Conservation (phyloP, 2,797 vertebrate species). For the Bradypodion pumilum region DNA sequence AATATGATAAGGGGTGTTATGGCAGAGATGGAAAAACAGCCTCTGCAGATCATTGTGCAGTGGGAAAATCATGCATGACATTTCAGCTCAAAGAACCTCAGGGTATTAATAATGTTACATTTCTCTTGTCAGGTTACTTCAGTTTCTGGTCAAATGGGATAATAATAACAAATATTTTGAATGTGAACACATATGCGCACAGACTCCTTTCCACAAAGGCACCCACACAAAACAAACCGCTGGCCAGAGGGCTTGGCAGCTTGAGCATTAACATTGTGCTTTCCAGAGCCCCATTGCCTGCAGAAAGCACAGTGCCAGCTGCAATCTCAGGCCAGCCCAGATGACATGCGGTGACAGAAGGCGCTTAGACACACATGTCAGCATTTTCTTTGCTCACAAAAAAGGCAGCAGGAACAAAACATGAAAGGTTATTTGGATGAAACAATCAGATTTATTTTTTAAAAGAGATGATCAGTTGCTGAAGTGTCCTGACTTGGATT, state of each 20-base stretch:
- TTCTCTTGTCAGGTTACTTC: slow-evolving; percentile 48
- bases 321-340: slow-evolving; percentile 52
- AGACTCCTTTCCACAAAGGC: not conserved
- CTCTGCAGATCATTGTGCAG: slow-evolving; percentile 26
- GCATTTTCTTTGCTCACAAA: slow-evolving; percentile 28
- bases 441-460: not conserved
- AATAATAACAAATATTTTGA: slow-evolving; percentile 23
- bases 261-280: slow-evolving; percentile 55
- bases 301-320: slow-evolving; percentile 54
- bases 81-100: slow-evolving; percentile 20
- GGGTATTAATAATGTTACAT: not conserved
- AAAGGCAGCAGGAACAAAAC: slow-evolving; percentile 28
- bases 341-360: slow-evolving; percentile 47
- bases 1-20: slow-evolving; percentile 4
- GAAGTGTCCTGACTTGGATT: not conserved
- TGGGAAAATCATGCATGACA: slow-evolving; percentile 22
- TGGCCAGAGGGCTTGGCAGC: slow-evolving; percentile 44
- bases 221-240: slow-evolving; percentile 25
- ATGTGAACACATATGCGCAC: not conserved
- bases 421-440: slow-evolving; percentile 26
- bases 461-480: slow-evolving; percentile 16
- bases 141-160: slow-evolving; percentile 45
- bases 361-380: slow-evolving; percentile 22
- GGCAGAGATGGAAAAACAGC: slow-evolving; percentile 23
- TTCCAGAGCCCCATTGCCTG: slow-evolving; percentile 55